A percentile compares a stretch with the other conserved stretches of the same genome.
phyloP scores from a whole-genome alignment of 2,888 invertebrate species.

The Parnassius orleans region DNA sequence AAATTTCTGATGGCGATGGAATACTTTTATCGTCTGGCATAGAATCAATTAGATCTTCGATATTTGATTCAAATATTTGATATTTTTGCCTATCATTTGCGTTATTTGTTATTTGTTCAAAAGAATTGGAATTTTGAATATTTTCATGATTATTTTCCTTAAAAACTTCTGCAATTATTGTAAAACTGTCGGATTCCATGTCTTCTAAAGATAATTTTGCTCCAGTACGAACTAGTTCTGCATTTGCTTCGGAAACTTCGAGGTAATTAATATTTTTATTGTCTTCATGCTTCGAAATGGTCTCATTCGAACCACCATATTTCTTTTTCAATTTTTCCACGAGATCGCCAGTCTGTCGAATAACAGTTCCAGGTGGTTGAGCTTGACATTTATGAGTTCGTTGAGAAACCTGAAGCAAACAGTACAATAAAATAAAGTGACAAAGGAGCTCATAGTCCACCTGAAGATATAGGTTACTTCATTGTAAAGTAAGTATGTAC shows the following conservation, averaged over 20 bases:
- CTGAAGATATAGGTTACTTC: too few species aligned
- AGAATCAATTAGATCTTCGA: slow-evolving; percentile 30
- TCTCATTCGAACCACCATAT: slow-evolving; percentile 41
- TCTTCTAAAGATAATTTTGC: slow-evolving; percentile 73
- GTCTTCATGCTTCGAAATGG: slow-evolving; percentile 20
- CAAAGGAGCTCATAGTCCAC: not conserved
- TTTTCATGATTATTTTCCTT: slow-evolving; percentile 35
- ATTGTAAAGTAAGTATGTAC: too few species aligned
- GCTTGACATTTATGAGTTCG: slow-evolving; percentile 89
- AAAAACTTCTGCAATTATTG: slow-evolving; percentile 54
- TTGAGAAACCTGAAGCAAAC: slow-evolving; percentile 84
- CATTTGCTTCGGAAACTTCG: slow-evolving; percentile 66
- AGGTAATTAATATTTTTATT: slow-evolving; percentile 38
- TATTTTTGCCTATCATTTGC: slow-evolving; percentile 32
- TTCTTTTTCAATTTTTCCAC: slow-evolving; percentile 75
- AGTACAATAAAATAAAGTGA: not conserved
- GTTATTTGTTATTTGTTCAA: slow-evolving; percentile 13
- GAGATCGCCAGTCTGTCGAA: slow-evolving; percentile 71
- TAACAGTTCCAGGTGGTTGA: slow-evolving; percentile 81
- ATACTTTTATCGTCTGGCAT: slow-evolving; percentile 24
- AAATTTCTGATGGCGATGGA: slow-evolving; percentile 83
- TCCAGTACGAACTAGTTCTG: slow-evolving; percentile 68
- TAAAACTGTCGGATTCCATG: slow-evolving; percentile 71
- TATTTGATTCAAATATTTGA: slow-evolving; percentile 52
- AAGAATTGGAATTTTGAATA: slow-evolving; percentile 10